Conservation (phyloP, 2,888 invertebrate genomes). For the Andrena fulva region DNA sequence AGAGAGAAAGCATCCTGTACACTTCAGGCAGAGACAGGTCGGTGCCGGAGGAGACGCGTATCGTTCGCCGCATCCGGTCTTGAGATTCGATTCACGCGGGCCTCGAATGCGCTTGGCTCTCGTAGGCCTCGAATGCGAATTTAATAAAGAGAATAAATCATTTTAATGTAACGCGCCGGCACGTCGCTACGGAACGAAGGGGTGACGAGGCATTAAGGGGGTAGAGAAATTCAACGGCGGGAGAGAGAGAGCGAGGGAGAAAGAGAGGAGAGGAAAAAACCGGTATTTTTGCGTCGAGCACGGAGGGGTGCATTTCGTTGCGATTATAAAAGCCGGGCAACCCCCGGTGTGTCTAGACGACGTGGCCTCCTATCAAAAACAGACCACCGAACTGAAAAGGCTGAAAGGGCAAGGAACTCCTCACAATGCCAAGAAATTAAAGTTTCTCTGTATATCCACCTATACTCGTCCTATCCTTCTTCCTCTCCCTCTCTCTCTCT, state of each 20-base stretch:
- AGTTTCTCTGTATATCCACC: constrained; percentile 79
- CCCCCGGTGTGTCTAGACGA: constrained; percentile 81
- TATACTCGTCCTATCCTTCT: constrained; percentile 67
- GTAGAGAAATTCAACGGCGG: constrained; percentile 64
- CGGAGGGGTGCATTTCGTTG: constrained; percentile 83
- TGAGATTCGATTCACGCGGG: constrained; percentile 61
- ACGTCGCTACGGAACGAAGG: constrained; percentile 65
- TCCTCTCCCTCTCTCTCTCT: constrained; percentile 26
- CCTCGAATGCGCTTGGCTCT: constrained; percentile 62
- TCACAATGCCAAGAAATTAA: constrained; percentile 83
- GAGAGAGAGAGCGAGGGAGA: constrained; percentile 52
- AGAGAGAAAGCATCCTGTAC: constrained; percentile 4
- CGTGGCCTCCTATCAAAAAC: constrained; percentile 83
- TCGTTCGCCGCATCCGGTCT: constrained; percentile 62
- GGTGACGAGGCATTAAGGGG: constrained; percentile 63
- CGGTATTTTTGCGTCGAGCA: constrained; percentile 81
- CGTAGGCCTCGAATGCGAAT: constrained; percentile 78
- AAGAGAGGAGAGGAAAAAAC: constrained; percentile 72
- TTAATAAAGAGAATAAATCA: constrained; percentile 83
- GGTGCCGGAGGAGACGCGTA: constrained; percentile 46
- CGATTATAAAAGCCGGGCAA: constrained; percentile 82
- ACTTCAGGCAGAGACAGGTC: constrained; percentile 39
- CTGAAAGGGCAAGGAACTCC: constrained; percentile 83
- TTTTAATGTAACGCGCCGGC: constrained; percentile 78
- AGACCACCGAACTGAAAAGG: constrained; percentile 83